A percentile compares a stretch with the other conserved stretches of the same genome.
Conservation (phyloP, 1,140 invertebrate genomes). For the Formica exsecta region DNA sequence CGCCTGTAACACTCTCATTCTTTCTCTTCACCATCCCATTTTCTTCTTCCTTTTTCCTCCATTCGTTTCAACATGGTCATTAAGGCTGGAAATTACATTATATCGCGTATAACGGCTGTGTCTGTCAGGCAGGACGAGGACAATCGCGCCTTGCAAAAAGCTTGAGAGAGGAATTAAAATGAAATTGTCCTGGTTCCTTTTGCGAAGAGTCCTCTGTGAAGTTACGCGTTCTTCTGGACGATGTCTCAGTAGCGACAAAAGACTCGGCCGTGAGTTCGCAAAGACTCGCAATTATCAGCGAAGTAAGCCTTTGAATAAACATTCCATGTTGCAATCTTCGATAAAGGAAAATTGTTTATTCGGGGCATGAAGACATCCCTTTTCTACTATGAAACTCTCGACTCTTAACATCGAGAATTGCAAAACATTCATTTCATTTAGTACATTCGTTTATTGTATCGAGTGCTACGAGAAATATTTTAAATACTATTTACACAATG, state of each 20-base stretch:
- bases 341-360: conserved; percentile 60
- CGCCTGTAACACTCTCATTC: conserved; percentile 58
- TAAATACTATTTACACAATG: conserved; percentile 15
- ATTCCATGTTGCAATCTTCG: conserved; percentile 29
- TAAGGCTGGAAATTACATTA: conserved; percentile 73
- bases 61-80: conserved; percentile 70
- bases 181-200: conserved; percentile 61
- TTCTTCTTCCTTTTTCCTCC: conserved; percentile 35
- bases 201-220: conserved; percentile 54
- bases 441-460: not conserved
- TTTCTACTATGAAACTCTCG: not conserved
- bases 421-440: conserved; percentile 10
- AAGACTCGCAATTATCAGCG: conserved; percentile 60
- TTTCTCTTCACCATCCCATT: not conserved
- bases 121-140: conserved; percentile 49
- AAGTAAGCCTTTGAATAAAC: conserved; percentile 56
- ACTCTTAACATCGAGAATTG: conserved; percentile 26
- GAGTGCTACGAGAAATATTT: not conserved
- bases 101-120: conserved; percentile 66
- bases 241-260: conserved; percentile 53
- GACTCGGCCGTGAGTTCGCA: conserved; percentile 50
- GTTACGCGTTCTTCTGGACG: conserved; percentile 50
- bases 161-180: conserved; percentile 66
- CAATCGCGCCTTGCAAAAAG: conserved; percentile 64
- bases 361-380: no score